Percentiles rank a stretch among this genome's conserved stretches.
phyloP scores from a whole-genome alignment of 2,888 invertebrate genomes.

The Drosophila leonis region DNA sequence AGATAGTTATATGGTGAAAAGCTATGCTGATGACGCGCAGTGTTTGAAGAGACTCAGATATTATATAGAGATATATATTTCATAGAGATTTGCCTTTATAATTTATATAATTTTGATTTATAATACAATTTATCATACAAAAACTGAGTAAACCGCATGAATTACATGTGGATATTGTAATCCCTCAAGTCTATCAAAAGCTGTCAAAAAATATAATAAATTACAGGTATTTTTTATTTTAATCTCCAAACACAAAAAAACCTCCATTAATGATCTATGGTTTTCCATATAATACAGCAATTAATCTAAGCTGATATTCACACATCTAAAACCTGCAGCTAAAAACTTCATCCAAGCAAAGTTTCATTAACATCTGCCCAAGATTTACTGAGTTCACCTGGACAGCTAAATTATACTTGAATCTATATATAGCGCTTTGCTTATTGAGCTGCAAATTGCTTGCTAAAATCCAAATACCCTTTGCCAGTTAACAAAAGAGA shows the following conservation, averaged over 20 bases:
- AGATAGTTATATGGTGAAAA: no score
- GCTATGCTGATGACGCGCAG: no score
- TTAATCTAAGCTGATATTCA: conserved; percentile 6
- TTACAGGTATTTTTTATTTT: background rate
- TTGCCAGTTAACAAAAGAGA: conserved; percentile 1
- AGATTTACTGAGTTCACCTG: background rate
- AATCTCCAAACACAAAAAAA: background rate
- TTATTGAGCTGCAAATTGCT: background rate
- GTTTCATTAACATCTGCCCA: conserved; percentile 1
- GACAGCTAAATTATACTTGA: background rate
- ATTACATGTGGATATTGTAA: no score
- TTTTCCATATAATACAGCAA: background rate
- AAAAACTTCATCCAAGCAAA: background rate
- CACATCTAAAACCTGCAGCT: background rate
- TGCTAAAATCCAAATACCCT: conserved; percentile 4
- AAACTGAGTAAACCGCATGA: background rate
- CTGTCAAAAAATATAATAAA: conserved; percentile 5
- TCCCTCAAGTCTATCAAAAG: background rate
- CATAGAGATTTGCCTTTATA: background rate
- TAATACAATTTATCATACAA: background rate
- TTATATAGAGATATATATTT: no score
- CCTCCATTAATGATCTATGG: background rate
- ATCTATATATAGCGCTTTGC: background rate
- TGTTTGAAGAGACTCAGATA: no score
- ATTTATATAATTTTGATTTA: background rate